Base-by-base conservation (phyloP, 2,888 invertebrate genomes). In the Ischnura elegans region DNA sequence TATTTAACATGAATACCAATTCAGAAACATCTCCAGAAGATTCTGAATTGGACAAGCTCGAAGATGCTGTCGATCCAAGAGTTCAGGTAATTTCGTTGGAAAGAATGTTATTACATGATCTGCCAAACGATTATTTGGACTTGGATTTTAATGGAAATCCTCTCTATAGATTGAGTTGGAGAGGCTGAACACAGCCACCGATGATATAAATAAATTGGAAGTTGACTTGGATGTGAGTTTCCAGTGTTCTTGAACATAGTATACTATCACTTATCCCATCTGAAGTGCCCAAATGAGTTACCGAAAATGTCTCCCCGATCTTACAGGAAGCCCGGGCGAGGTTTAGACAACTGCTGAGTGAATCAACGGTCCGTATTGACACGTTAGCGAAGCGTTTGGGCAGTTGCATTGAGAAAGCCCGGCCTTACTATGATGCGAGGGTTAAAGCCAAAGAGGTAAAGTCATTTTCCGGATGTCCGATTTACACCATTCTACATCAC, bases 161-260 rank as follows among this genome's bases (percentile, higher is more conserved):
- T 19, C 10, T 43, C 45, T 95, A 87, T 96, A 98, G 98, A 97
- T 98, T 95, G 99, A 99, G 96, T 96, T 99, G 95, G 99, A 99
- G 95, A 97, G 98, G 95, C 96, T 99, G 94, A 99, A 99, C 96
- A 98, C 98, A 95, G 98, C 98, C 46, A 99, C 99, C 93, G 98
- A 99, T 96, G 98, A 98, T 96, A 99, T 99, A 95, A 99, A 99
- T 96, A 97, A 98, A 95, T 97, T 98, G 94, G 99, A 99, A 96
- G 98, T 98, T 94, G 98, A 98, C 96, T 96, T 99, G 95, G 99
- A 99, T 96, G 97, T 97, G 96, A 97, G 97, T 96, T 94, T 42
- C 19, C 8, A 21, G 16, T 25, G 42, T 25, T 43, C n/a, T 93
- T 42, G 45, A 46, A 36, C 29, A 16, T 36, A 8, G 76, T 3